Evolutionary conservation across 2,888 invertebrate genomes (phyloP).

Genomic region (Baccha elongata): DNA sequence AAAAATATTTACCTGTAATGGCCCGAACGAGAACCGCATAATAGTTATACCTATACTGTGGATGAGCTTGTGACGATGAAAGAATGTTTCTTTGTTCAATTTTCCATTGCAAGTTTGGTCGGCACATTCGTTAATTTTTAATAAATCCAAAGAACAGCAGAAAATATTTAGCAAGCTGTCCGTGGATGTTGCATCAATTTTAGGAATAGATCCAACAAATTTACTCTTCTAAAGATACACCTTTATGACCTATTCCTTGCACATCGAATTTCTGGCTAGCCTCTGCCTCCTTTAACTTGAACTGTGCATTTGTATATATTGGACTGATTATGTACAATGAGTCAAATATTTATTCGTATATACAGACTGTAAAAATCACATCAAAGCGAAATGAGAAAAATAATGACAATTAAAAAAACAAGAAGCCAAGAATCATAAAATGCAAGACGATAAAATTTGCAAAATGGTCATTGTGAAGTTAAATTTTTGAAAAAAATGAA

Average conservation of each 20-base stretch:
- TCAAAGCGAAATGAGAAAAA: too few relatives aligned
- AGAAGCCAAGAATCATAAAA: too few relatives aligned
- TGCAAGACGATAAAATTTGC: too few relatives aligned
- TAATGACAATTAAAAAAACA: too few relatives aligned
- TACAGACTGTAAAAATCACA: too few relatives aligned
- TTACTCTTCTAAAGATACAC: slow-evolving; percentile 33
- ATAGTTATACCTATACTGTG: slow-evolving; percentile 24
- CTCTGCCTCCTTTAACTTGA: too few relatives aligned
- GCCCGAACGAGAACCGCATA: slow-evolving; percentile 56
- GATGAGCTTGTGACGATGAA: background rate
- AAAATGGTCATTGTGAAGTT: too few relatives aligned
- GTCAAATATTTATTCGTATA: too few relatives aligned
- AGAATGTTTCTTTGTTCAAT: slow-evolving; percentile 39
- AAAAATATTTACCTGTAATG: slow-evolving; percentile 59
- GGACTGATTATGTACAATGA: too few relatives aligned
- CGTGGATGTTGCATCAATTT: slow-evolving; percentile 33
- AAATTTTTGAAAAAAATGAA: too few relatives aligned
- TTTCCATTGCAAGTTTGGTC: slow-evolving; percentile 47
- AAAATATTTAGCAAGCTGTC: slow-evolving; percentile 25
- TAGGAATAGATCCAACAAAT: slow-evolving; percentile 31
- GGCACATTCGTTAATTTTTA: slow-evolving; percentile 66
- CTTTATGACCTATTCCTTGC: slow-evolving; percentile 64
- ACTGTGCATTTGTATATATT: too few relatives aligned
- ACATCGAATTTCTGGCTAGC: slow-evolving; percentile 27
- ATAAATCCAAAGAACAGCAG: slow-evolving; percentile 62